phyloP scores from a whole-genome alignment of 2,888 invertebrate species.

The Cephalotes varians region DNA sequence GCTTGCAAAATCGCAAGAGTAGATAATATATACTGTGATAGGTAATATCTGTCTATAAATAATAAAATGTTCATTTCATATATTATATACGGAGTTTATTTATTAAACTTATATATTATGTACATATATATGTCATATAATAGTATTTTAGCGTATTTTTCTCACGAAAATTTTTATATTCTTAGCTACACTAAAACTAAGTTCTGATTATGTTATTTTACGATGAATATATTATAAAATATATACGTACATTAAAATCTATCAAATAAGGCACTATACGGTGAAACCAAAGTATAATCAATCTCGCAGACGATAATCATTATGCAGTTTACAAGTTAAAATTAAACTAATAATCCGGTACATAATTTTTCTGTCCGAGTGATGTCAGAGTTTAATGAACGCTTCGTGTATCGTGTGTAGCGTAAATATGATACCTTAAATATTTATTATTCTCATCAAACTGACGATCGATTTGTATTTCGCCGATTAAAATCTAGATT shows the following conservation, averaged over 20 bases:
- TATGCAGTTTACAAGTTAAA: background rate
- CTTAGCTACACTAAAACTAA: slow-evolving; percentile 14
- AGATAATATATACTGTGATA: too few relatives aligned
- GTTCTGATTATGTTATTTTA: background rate
- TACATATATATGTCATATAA: slow-evolving; percentile 7
- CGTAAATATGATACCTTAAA: background rate
- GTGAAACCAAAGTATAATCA: slow-evolving; percentile 74
- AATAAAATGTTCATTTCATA: background rate
- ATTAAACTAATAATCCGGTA: background rate
- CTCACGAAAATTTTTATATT: background rate
- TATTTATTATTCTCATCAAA: background rate
- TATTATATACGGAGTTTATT: slow-evolving; percentile 16
- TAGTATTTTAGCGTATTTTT: slow-evolving; percentile 13
- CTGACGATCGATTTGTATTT: slow-evolving; percentile 45
- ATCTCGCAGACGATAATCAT: background rate
- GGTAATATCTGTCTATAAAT: background rate
- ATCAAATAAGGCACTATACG: slow-evolving; percentile 73
- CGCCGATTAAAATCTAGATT: slow-evolving; percentile 25
- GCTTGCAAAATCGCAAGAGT: background rate
- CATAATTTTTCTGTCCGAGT: background rate
- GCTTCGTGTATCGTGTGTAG: background rate
- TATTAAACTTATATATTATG: slow-evolving; percentile 19
- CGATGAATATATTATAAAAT: background rate
- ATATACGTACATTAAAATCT: slow-evolving; percentile 18
- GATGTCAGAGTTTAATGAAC: background rate